Percentiles rank a stretch among this genome's conserved stretches.
phyloP scores from a whole-genome alignment of 2,113 vertebrate species.

The Geothlypis trichas region DNA sequence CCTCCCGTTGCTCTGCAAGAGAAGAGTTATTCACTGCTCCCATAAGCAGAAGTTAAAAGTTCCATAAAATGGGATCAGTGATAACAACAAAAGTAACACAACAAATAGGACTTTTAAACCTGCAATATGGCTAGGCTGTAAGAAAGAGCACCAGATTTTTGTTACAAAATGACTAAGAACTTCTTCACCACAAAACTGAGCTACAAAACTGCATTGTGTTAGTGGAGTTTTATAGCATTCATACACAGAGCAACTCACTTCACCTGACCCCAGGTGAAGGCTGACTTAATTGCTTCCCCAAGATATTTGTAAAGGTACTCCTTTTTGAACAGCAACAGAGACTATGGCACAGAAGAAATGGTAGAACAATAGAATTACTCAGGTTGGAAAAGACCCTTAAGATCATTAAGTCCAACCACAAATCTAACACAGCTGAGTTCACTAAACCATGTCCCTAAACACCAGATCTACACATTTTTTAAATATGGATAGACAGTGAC shows the following conservation, averaged over 20 bases:
- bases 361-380: neutral
- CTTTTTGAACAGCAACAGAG: neutral
- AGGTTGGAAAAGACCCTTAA: neutral
- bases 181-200: neutral
- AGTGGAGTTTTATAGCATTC: neutral
- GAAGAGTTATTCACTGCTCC: neutral
- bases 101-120: neutral
- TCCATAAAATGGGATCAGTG: neutral
- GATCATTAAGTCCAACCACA: neutral
- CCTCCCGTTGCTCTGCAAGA: conserved; percentile 83
- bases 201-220: neutral
- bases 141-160: neutral
- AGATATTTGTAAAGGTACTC: neutral
- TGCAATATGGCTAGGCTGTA: neutral
- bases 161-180: neutral
- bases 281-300: neutral
- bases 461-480: neutral
- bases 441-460: neutral
- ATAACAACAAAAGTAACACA: neutral
- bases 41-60: neutral
- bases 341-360: neutral
- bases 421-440: neutral
- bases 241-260: neutral
- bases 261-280: neutral
- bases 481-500: neutral